These are phyloP conservation scores for Machimus rusticus DNA, from an alignment of 2,888 invertebrate species.

Conservation along the genomic window DNA sequence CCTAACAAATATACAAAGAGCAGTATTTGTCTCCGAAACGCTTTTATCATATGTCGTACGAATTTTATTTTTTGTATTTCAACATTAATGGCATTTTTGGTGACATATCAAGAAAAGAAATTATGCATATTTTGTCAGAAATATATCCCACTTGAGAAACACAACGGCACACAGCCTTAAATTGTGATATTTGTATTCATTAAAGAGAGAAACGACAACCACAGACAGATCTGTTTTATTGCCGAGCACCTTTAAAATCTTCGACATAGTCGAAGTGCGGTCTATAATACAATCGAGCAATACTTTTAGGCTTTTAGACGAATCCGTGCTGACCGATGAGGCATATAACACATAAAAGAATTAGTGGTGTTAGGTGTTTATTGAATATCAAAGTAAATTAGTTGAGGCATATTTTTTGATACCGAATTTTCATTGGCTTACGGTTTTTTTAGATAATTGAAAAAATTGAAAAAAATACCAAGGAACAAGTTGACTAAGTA, in stretches of 20 bases:
- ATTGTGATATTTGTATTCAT: conserved; percentile 34
- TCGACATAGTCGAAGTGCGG: not conserved
- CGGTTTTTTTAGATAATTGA: conserved; percentile 12
- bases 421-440: conserved; percentile 29
- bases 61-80: not conserved
- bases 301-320: conserved; percentile 2
- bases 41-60: not conserved
- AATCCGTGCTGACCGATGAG: not conserved
- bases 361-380: not conserved
- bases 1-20: not conserved
- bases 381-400: conserved; percentile 11
- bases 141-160: not conserved
- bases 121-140: not conserved
- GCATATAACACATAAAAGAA: not conserved
- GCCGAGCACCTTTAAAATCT: not conserved
- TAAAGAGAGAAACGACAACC: not conserved
- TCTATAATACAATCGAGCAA: conserved; percentile 11
- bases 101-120: conserved; percentile 11
- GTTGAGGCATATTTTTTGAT: conserved; percentile 37
- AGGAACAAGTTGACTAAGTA: conserved; percentile 5
- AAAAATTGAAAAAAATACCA: not conserved
- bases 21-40: not conserved
- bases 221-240: conserved; percentile 2
- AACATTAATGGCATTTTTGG: not conserved
- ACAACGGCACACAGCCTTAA: conserved; percentile 32